phyloP scores from a whole-genome alignment of 1,140 invertebrate species.

The Drosophila sturtevanti region DNA sequence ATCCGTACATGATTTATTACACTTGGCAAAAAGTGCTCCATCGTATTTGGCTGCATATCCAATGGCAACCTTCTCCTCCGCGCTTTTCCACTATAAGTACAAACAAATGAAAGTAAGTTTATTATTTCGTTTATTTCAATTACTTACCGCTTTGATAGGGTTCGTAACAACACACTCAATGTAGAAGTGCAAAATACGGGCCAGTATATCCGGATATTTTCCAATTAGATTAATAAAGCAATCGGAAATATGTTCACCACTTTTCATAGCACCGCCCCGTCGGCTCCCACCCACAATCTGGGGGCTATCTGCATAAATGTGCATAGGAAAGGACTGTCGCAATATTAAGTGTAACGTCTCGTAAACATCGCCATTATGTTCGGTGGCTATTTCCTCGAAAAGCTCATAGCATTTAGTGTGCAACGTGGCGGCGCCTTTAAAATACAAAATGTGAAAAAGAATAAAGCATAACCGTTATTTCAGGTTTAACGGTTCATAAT shows the following conservation, averaged over 20 bases:
- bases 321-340: conserved; percentile 66
- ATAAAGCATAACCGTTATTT: not conserved
- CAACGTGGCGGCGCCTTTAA: conserved; percentile 59
- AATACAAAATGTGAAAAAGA: not conserved
- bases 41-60: conserved; percentile 81
- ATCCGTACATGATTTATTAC: conserved; percentile 71
- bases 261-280: conserved; percentile 29
- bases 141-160: conserved; percentile 59
- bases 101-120: not conserved
- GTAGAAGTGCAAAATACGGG: conserved; percentile 57
- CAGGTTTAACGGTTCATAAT: not conserved
- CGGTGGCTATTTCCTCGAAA: conserved; percentile 69
- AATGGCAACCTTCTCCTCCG: conserved; percentile 67
- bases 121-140: not conserved
- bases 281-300: conserved; percentile 35
- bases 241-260: conserved; percentile 74
- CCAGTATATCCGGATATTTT: conserved; percentile 66
- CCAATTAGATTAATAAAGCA: conserved; percentile 70
- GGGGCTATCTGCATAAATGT: conserved; percentile 57
- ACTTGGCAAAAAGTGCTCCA: conserved; percentile 71
- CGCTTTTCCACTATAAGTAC: conserved; percentile 60
- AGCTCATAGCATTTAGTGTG: conserved; percentile 74
- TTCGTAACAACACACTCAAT: conserved; percentile 74
- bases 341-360: conserved; percentile 68
- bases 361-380: conserved; percentile 77